Conservation (phyloP, 2,797 vertebrate species). For the Clamator glandarius region DNA sequence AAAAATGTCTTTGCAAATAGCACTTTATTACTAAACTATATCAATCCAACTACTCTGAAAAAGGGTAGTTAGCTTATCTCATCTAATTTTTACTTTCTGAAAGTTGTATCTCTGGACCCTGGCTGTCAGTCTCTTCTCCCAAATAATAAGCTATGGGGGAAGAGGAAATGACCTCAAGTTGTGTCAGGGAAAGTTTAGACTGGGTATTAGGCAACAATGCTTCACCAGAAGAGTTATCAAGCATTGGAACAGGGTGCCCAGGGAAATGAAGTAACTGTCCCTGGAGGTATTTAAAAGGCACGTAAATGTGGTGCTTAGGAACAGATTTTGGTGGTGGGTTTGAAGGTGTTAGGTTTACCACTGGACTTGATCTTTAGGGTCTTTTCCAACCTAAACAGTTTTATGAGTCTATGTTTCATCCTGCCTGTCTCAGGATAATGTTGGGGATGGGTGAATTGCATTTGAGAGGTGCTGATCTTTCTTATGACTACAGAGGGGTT, state of each 20-base stretch:
- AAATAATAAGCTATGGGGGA: accelerated
- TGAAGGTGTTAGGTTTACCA: not conserved
- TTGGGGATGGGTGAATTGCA: not conserved
- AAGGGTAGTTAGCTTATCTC: not conserved
- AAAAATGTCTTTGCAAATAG: not conserved
- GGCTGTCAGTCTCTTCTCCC: not conserved
- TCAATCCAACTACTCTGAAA: not conserved
- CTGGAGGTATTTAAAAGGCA: not conserved
- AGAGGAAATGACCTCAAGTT: not conserved
- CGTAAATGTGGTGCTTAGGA: accelerated
- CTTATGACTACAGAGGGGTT: not conserved
- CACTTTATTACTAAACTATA: not conserved
- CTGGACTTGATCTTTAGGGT: not conserved
- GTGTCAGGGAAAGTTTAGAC: not conserved
- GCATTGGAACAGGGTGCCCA: not conserved
- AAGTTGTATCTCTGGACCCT: not conserved
- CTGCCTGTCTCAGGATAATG: not conserved
- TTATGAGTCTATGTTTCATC: not conserved
- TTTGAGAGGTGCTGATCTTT: not conserved
- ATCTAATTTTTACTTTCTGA: not conserved
- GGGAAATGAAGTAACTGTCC: not conserved
- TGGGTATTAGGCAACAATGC: not conserved
- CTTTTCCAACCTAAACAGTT: not conserved
- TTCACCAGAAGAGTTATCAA: not conserved
- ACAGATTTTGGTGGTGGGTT: not conserved